Conservation (phyloP, 1,140 invertebrate species). For the Drosophila obscura region DNA sequence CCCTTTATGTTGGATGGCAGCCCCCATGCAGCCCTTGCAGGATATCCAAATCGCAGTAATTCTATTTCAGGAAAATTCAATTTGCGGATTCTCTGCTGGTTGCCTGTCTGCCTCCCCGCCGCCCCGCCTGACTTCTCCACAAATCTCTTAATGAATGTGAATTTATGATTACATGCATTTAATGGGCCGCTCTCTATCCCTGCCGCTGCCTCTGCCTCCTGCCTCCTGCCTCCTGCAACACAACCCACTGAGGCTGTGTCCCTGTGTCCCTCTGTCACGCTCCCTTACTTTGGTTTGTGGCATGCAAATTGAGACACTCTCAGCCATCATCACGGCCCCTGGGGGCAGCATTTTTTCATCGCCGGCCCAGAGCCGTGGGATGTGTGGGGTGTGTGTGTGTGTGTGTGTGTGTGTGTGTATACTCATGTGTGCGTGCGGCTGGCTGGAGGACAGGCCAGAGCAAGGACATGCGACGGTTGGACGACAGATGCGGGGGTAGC, state of each 20-base stretch:
- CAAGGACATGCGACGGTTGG: slow-evolving; percentile 36
- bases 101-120: slow-evolving; percentile 1
- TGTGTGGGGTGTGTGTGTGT: neutral
- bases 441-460: slow-evolving; percentile 32
- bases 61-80: slow-evolving; percentile 62
- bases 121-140: slow-evolving; percentile 41
- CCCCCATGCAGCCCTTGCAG: neutral
- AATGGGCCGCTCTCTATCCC: slow-evolving; percentile 45
- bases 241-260: neutral
- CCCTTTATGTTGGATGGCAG: neutral
- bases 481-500: no score
- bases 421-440: neutral
- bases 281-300: slow-evolving; percentile 44
- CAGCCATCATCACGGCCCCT: slow-evolving; percentile 1
- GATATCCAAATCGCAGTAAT: slow-evolving; percentile 47
- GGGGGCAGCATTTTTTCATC: slow-evolving; percentile 50
- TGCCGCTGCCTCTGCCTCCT: neutral
- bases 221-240: neutral
- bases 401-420: slow-evolving; percentile 1
- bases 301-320: slow-evolving; percentile 78
- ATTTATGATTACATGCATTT: slow-evolving; percentile 82
- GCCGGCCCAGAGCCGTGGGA: slow-evolving; percentile 46
- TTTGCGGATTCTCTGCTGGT: slow-evolving; percentile 40
- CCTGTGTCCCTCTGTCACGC: neutral
- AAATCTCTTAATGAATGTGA: slow-evolving; percentile 80